A percentile compares a stretch with the other conserved stretches of the same genome.
These are phyloP conservation scores for Keiferia lycopersicella DNA, from an alignment of 2,888 invertebrate genomes.

Conservation along the genomic window DNA sequence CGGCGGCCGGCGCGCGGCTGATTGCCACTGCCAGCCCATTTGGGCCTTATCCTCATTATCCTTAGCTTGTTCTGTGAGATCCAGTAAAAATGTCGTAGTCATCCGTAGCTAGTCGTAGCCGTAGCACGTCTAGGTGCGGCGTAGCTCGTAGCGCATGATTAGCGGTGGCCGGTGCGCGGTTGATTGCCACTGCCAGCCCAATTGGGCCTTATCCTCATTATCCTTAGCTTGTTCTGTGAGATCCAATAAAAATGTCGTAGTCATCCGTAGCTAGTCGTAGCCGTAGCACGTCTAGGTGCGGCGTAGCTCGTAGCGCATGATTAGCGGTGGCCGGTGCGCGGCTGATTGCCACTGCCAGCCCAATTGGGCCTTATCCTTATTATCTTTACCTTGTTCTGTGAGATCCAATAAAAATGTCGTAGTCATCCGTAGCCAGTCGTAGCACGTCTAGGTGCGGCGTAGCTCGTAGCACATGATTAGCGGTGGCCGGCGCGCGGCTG, in stretches of 20 bases:
- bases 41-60: not conserved
- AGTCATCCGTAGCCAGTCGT: not conserved
- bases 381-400: not conserved
- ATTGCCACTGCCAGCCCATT: slow-evolving; percentile 64
- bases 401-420: not conserved
- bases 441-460: slow-evolving; percentile 16
- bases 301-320: slow-evolving; percentile 49
- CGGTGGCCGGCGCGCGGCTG: slow-evolving; percentile 67
- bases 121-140: slow-evolving; percentile 17
- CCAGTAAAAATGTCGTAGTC: not conserved
- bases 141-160: slow-evolving; percentile 56
- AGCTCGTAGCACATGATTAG: slow-evolving; percentile 62
- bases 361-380: not conserved
- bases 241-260: not conserved
- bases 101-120: not conserved
- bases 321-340: slow-evolving; percentile 68
- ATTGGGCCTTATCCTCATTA: not conserved
- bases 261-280: not conserved
- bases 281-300: slow-evolving; percentile 14
- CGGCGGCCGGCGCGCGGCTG: slow-evolving; percentile 66
- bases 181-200: slow-evolving; percentile 69
- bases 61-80: not conserved
- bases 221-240: not conserved
- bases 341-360: slow-evolving; percentile 73
- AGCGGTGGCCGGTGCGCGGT: slow-evolving; percentile 66